phyloP scores from a whole-genome alignment of 1,140 invertebrate genomes.

The Asobara japonica region DNA sequence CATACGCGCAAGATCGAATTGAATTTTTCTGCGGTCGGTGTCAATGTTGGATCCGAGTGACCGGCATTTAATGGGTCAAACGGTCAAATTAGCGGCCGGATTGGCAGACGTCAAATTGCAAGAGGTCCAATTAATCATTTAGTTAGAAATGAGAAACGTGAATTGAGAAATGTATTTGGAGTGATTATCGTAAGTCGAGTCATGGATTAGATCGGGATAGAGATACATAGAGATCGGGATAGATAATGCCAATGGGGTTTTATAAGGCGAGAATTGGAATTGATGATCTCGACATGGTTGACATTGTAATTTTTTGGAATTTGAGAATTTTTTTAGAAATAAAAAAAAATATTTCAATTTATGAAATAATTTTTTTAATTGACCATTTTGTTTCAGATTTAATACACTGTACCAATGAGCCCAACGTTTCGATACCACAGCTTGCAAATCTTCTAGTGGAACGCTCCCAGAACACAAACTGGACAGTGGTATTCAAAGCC shows the following conservation, averaged over 20 bases:
- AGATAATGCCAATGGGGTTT: too few relatives aligned
- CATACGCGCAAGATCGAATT: not conserved
- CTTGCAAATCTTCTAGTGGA: slow-evolving; percentile 98
- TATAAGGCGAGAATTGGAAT: too few relatives aligned
- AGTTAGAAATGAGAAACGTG: not conserved
- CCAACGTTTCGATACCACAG: slow-evolving; percentile 99
- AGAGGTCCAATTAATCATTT: not conserved
- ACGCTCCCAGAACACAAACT: slow-evolving; percentile 95
- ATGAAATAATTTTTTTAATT: too few relatives aligned
- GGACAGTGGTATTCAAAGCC: slow-evolving; percentile 99
- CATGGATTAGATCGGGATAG: too few relatives aligned
- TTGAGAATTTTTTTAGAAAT: too few relatives aligned
- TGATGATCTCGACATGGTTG: too few relatives aligned
- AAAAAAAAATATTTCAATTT: too few relatives aligned
- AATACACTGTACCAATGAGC: slow-evolving; percentile 99
- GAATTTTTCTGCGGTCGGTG: not conserved
- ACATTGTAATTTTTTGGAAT: too few relatives aligned
- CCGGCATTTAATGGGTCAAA: slow-evolving; percentile 17
- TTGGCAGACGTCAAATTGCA: slow-evolving; percentile 27
- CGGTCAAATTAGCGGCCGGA: slow-evolving; percentile 29
- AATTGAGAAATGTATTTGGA: too few relatives aligned
- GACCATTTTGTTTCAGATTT: slow-evolving; percentile 85
- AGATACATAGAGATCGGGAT: too few relatives aligned
- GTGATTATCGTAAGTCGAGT: too few relatives aligned
- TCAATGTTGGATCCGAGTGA: not conserved